Evolutionary conservation across 2,113 vertebrate genomes (phyloP), one percentile per base, ranked within the genome.

Genomic region (Syngnathoides biaculeatus): DNA sequence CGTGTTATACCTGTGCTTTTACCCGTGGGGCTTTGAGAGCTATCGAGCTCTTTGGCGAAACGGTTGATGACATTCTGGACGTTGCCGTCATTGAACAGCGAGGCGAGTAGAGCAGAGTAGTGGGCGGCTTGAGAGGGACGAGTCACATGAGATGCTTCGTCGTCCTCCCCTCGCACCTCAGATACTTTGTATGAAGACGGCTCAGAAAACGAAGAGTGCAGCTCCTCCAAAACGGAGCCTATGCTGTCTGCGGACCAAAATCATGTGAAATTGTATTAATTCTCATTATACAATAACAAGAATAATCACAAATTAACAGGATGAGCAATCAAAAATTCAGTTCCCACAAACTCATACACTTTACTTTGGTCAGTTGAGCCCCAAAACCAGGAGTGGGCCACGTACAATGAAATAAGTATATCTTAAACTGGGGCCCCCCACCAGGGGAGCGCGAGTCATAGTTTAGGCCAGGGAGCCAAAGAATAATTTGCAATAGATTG

Each of bases 21-120:
- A 15, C 71, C 64, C 12, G 68, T 64, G 1, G 74, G 74, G 67
- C 81, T 82, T 1, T 88, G 83, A 55, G 75, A 91, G 38, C 80
- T 9, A 61, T 83, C 79, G 17, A 91, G 79, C 78, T 92, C 92
- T 64, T 71, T 85, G 22, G 82, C 83, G 67, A 88, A 80, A 69
- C 78, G 89, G 53, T 92, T 80, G 27, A 89, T 86, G 42, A 92
- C 84, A 24, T 84, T 69, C 73, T 93, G 89, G 67, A 88, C 73
- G 53, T 75, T 83, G 52, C 71, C 84, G 50, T 72, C 77, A n/a
- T 64, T 65, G 53, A 74, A 80, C 35, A 72, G 38, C 8, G 60
- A 65, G 9, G 69, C 75, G 0, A 69, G 59, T 7, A 58, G 0
- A 69, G 59, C 8, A 58, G 9, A 22, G 1, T 12, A 26, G 1